A percentile compares a stretch with the other conserved stretches of the same genome.
These are phyloP conservation scores for Nerophis ophidion DNA, from an alignment of 2,113 vertebrate genomes.

Conservation along the genomic window DNA sequence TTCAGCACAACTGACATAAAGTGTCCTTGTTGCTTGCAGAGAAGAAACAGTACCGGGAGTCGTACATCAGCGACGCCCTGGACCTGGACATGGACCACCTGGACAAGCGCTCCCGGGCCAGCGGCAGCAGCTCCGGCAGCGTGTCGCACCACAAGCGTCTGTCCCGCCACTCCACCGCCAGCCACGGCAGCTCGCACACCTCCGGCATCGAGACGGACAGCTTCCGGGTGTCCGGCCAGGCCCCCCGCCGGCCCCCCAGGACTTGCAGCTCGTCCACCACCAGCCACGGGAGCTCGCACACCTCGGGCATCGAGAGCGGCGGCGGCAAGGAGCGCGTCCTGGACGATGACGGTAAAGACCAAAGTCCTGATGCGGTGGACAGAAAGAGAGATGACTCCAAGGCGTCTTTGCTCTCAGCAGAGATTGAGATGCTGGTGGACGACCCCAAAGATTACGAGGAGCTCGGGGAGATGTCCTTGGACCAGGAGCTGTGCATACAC, in stretches of 20 bases:
- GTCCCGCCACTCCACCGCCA: constrained; percentile 85
- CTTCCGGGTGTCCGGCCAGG: constrained; percentile 68
- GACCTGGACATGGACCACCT: constrained; percentile 94
- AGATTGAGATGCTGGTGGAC: constrained; percentile 98
- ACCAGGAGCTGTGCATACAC: constrained; percentile 93
- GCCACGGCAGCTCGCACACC: constrained; percentile 95
- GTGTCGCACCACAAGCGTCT: constrained; percentile 82
- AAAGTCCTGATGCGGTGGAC: too few relatives aligned
- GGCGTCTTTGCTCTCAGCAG: constrained; percentile 54
- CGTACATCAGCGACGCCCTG: constrained; percentile 95
- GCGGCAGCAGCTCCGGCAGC: constrained; percentile 90
- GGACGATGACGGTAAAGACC: constrained; percentile 82
- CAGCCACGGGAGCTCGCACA: constrained; percentile 93
- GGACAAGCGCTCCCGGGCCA: constrained; percentile 88
- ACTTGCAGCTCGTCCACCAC: constrained; percentile 92
- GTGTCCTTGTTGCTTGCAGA: constrained; percentile 62
- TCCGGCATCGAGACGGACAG: constrained; percentile 89
- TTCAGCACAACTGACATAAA: not conserved
- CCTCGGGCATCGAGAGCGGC: constrained; percentile 90
- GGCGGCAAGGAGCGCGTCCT: constrained; percentile 88
- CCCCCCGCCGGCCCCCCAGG: constrained; percentile 77
- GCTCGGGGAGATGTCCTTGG: constrained; percentile 79
- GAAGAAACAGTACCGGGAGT: constrained; percentile 97
- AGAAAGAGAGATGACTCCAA: too few relatives aligned
- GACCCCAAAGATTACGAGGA: constrained; percentile 94